These are phyloP conservation scores for Azemiops feae DNA, from an alignment of 2,113 vertebrate genomes.

Conservation along the genomic window DNA sequence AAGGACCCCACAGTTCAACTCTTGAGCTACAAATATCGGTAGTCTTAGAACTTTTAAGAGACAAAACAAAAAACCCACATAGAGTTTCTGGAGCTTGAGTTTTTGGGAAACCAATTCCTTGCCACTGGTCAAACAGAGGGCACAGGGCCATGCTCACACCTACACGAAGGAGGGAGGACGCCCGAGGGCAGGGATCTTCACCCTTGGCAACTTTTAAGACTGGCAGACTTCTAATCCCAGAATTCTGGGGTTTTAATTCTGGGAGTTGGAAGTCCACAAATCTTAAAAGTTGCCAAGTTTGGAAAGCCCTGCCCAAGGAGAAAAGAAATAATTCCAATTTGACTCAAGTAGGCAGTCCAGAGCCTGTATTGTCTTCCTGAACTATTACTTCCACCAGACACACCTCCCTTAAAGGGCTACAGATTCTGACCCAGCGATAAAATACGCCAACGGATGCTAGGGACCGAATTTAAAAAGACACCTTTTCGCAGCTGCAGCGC, in stretches of 20 bases:
- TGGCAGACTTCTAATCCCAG: not conserved
- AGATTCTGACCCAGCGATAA: not conserved
- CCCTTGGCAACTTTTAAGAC: not conserved
- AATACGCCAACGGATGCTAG: not conserved
- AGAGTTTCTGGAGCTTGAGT: not conserved
- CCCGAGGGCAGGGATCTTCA: not conserved
- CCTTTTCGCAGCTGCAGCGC: not conserved
- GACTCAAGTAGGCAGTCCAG: not conserved
- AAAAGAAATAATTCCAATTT: not conserved
- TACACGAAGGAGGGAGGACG: not conserved
- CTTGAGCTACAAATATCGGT: not conserved
- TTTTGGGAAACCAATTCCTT: not conserved
- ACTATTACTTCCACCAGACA: not conserved
- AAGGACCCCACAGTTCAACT: not conserved
- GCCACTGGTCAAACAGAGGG: not conserved
- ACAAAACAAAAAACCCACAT: not conserved
- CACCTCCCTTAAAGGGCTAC: not conserved
- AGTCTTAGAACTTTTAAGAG: not conserved
- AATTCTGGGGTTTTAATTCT: not conserved
- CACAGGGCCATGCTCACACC: not conserved
- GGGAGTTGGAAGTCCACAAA: not conserved
- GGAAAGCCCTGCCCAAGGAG: not conserved
- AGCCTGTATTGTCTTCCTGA: not conserved
- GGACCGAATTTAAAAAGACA: not conserved
- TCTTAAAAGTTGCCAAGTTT: not conserved